Evolutionary conservation across 2,113 vertebrate species (phyloP).

Genomic region (Archocentrus centrarchus): DNA sequence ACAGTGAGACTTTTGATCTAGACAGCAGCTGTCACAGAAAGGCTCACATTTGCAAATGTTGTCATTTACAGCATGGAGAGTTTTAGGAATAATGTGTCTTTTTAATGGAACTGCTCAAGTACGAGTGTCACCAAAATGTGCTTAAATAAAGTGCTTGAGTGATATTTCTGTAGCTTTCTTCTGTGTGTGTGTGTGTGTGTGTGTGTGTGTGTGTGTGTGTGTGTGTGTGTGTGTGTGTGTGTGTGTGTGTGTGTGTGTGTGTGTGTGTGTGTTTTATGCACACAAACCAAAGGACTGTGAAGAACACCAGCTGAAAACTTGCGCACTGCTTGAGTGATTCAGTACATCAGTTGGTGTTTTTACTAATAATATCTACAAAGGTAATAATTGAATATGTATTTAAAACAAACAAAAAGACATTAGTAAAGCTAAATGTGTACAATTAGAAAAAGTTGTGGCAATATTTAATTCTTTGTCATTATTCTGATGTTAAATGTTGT

Average conservation of each 20-base stretch:
- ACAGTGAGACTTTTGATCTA: neutral
- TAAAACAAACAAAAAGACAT: neutral
- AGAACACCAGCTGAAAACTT: neutral
- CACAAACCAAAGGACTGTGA: neutral
- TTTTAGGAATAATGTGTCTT: constrained; percentile 6
- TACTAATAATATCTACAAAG: neutral
- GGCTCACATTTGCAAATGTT: neutral
- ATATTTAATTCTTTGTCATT: neutral
- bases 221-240: neutral
- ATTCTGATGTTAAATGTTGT: neutral
- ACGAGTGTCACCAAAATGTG: neutral
- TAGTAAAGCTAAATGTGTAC: neutral
- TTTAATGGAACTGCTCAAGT: neutral
- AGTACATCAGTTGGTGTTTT: neutral
- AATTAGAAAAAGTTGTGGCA: neutral
- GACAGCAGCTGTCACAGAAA: neutral
- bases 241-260: too few species aligned
- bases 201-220: too few species aligned
- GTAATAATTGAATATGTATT: neutral
- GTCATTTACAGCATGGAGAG: neutral
- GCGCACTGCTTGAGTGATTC: neutral
- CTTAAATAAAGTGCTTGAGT: neutral
- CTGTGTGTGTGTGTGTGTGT: neutral
- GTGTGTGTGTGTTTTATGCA: neutral
- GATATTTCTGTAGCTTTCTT: neutral